Percentiles rank a stretch among this genome's conserved stretches.
phyloP scores from a whole-genome alignment of 2,797 vertebrate genomes.

The Telmatherina bonti region DNA sequence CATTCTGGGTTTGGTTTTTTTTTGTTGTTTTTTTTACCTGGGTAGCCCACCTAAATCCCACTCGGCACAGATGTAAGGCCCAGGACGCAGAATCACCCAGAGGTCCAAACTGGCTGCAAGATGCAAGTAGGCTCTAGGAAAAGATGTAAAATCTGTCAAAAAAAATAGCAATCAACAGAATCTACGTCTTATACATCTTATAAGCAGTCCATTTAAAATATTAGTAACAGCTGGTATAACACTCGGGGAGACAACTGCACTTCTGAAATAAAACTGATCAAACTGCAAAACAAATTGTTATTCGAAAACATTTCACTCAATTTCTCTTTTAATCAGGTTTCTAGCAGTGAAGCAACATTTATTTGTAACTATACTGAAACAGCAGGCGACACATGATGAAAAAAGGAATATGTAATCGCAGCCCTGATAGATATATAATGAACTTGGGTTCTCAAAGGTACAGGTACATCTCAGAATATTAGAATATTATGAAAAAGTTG shows the following conservation, averaged over 20 bases:
- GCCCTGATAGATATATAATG: slow-evolving; percentile 5
- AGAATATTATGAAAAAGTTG: no score
- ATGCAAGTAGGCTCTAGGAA: slow-evolving; percentile 86
- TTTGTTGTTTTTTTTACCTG: slow-evolving; percentile 82
- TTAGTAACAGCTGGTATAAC: slow-evolving; percentile 1
- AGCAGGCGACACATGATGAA: neutral
- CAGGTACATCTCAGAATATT: no score
- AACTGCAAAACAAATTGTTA: neutral
- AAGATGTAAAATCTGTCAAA: slow-evolving; percentile 12
- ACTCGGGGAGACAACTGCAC: neutral
- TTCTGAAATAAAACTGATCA: slow-evolving; percentile 1
- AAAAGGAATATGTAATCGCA: slow-evolving; percentile 15
- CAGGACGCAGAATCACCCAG: slow-evolving; percentile 94
- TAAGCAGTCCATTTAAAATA: neutral
- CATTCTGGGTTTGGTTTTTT: neutral
- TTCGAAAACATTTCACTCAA: neutral
- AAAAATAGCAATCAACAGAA: neutral
- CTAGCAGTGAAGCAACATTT: neutral
- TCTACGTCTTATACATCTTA: neutral
- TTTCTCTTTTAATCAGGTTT: neutral
- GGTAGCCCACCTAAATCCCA: slow-evolving; percentile 88
- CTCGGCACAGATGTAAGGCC: slow-evolving; percentile 87
- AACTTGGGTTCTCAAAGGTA: neutral
- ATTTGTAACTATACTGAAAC: neutral
- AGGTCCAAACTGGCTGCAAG: slow-evolving; percentile 87